Conservation (phyloP, 2,797 vertebrate species). For the Lepus townsendii region DNA sequence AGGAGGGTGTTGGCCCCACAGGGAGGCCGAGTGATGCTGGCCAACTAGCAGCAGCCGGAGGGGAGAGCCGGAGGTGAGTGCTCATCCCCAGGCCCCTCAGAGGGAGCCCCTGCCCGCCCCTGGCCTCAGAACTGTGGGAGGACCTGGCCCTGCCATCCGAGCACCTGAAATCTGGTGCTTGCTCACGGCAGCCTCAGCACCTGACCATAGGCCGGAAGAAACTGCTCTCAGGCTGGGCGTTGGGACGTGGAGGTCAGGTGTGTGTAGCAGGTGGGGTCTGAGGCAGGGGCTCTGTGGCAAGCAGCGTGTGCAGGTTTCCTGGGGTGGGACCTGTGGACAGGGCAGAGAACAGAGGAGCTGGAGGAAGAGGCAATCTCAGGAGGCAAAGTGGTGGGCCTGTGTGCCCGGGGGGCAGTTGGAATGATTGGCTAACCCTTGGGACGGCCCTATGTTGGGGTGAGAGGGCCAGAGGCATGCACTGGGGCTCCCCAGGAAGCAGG, state of each 20-base stretch:
- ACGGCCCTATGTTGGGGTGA: accelerated
- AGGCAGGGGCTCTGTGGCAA: background rate
- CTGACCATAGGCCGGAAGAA: too few relatives aligned
- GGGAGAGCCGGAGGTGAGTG: background rate
- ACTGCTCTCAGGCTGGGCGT: too few relatives aligned
- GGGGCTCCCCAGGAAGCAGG: background rate
- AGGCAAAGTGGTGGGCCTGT: too few relatives aligned
- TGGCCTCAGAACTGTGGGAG: accelerated
- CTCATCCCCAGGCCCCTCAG: too few relatives aligned
- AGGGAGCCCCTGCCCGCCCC: background rate
- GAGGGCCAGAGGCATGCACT: background rate
- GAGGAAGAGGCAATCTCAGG: background rate
- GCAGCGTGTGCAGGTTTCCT: background rate
- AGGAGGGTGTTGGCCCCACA: background rate
- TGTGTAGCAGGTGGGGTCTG: background rate
- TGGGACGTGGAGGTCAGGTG: background rate
- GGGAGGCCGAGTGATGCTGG: background rate
- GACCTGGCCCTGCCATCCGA: background rate
- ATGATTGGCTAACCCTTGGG: background rate
- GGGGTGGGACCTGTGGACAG: background rate
- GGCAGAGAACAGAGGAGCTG: background rate
- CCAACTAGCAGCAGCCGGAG: background rate
- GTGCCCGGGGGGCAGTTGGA: background rate
- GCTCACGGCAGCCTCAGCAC: background rate
- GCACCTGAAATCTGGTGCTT: background rate